These are phyloP conservation scores for Fulica atra DNA, from an alignment of 2,113 vertebrate genomes.

Conservation along the genomic window DNA sequence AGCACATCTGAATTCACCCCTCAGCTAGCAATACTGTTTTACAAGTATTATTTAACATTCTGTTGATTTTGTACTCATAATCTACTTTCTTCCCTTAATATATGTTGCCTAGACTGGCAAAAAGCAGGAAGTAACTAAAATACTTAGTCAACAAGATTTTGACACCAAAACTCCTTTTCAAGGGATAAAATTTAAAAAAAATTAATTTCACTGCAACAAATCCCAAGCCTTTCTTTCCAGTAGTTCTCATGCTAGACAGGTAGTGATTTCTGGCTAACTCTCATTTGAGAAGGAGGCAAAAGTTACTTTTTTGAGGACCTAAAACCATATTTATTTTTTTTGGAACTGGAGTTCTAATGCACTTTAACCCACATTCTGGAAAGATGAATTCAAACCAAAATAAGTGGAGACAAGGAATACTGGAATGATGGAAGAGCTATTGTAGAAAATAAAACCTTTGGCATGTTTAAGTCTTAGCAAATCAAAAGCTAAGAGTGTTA, in stretches of 20 bases:
- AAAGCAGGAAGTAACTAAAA: not conserved
- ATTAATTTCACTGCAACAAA: not conserved
- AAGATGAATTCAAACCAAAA: slow-evolving; percentile 47
- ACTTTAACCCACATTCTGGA: not conserved
- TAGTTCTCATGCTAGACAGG: not conserved
- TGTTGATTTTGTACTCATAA: not conserved
- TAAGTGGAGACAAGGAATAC: slow-evolving; percentile 2
- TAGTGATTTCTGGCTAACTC: not conserved
- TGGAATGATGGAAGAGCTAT: not conserved
- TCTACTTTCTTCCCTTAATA: not conserved
- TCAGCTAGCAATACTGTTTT: not conserved
- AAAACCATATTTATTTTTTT: not conserved
- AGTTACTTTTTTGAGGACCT: not conserved
- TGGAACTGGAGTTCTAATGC: not conserved
- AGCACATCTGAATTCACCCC: not conserved
- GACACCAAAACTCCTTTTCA: not conserved
- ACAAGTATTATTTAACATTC: not conserved
- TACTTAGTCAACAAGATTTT: not conserved
- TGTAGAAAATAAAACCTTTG: slow-evolving; percentile 23
- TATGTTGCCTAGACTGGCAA: not conserved
- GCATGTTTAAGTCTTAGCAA: not conserved
- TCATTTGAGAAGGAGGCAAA: not conserved
- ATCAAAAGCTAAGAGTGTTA: not conserved
- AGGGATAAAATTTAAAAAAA: not conserved
- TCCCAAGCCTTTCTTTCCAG: not conserved